phyloP scores from a whole-genome alignment of 2,888 invertebrate species.

The Melitaea athalia region DNA sequence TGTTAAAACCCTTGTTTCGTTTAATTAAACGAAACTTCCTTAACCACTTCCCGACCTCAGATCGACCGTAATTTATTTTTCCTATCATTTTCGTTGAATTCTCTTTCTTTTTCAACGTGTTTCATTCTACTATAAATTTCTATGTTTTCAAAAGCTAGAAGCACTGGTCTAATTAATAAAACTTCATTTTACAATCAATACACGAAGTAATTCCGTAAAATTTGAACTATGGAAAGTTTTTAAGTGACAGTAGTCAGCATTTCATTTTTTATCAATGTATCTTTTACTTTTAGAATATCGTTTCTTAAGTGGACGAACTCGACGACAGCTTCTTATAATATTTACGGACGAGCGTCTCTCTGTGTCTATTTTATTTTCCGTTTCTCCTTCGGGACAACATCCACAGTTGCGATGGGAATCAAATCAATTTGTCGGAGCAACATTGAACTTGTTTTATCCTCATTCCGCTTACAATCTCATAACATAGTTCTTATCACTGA shows the following conservation, averaged over 20 bases:
- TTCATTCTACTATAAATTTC: too few relatives aligned
- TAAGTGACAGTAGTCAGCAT: background rate
- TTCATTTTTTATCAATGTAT: background rate
- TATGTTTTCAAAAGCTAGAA: too few relatives aligned
- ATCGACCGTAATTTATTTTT: too few relatives aligned
- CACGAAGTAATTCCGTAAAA: too few relatives aligned
- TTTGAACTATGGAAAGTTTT: too few relatives aligned
- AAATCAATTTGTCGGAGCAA: slow-evolving; percentile 74
- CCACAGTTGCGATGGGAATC: slow-evolving; percentile 64
- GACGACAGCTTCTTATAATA: slow-evolving; percentile 43
- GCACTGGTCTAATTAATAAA: too few relatives aligned
- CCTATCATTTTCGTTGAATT: too few relatives aligned
- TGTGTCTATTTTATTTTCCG: slow-evolving; percentile 25
- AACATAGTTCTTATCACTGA: slow-evolving; percentile 40
- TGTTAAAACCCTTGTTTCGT: too few relatives aligned
- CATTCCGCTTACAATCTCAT: slow-evolving; percentile 54
- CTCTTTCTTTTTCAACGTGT: too few relatives aligned
- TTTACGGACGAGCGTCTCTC: slow-evolving; percentile 22
- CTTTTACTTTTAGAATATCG: slow-evolving; percentile 1
- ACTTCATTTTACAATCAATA: background rate
- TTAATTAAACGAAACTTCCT: too few relatives aligned
- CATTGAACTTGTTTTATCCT: slow-evolving; percentile 59
- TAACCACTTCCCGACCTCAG: too few relatives aligned
- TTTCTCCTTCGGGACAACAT: slow-evolving; percentile 45
- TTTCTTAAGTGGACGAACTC: slow-evolving; percentile 26